Evolutionary conservation across 2,797 vertebrate species (phyloP), one percentile per base, ranked within the genome.

Genomic region (Smutsia gigantea): DNA sequence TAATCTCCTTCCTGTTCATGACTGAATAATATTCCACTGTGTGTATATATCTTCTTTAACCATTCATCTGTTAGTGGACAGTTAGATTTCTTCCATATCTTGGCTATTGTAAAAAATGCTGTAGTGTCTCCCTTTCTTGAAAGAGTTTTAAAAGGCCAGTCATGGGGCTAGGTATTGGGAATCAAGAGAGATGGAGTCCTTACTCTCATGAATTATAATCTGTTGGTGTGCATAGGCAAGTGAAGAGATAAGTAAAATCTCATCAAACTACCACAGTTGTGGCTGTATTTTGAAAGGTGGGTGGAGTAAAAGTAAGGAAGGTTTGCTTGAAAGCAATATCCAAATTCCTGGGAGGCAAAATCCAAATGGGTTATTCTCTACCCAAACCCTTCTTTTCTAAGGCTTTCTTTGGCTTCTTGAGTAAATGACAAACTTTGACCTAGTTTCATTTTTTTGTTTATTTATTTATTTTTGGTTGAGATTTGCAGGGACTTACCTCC

Each of bases 231-330:
- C 9, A 64, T 0, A 75, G 31, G 8, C 15, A 34, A 55, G 19
- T 15, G 11, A 86, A 57, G 14, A 82, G 2, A 49, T 15, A 42
- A 49, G 51, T 46, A 19, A 34, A 90, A 94, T 14, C 68, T 14
- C 66, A 61, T 46, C 14, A 17, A 57, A 61, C 29, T 68, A 11
- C 34, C 23, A 83, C 4, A 72, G 7, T 11, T 72, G 18, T 1
- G 12, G 72, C 34, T 5, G 4, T 34, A 1, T 51, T 64, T 39
- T 1, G 2, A 18, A 9, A 1, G 7, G 9, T 0, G 0, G 1
- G 9, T 4, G 7, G 6, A 1, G 13, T 14, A 19, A 34, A 64
- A n/a, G 13, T 10, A 66, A 6, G 7, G 3, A 90, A 69, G 1
- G n/a, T 3, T 72, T 64, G 27, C 9, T 55, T 13, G 19, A 55